Percentiles rank a stretch among this genome's conserved stretches.
Conservation (phyloP, 2,797 vertebrate genomes). For the Thalassophryne amazonica region DNA sequence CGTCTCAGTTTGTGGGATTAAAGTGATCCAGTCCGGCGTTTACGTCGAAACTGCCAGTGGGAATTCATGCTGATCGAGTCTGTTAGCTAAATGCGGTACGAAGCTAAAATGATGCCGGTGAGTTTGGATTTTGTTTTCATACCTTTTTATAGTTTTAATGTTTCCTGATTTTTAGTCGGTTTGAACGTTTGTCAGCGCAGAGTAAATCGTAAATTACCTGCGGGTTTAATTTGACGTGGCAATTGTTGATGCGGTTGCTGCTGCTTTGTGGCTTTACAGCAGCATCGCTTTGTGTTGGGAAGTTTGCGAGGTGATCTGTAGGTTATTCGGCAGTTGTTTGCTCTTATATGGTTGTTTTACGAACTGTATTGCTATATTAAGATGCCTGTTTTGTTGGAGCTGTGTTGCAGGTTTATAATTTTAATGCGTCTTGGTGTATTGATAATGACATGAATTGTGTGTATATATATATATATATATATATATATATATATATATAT, state of each 20-base stretch:
- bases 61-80: constrained; percentile 54
- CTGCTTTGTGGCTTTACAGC: neutral
- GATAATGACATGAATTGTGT: too few species aligned
- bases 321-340: constrained; percentile 21
- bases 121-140: constrained; percentile 57
- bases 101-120: constrained; percentile 97
- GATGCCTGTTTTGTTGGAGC: too few species aligned
- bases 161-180: too few species aligned
- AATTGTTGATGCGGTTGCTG: constrained; percentile 11
- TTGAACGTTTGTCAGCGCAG: neutral
- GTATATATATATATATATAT: too few species aligned
- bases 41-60: constrained; percentile 66
- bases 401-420: too few species aligned
- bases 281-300: neutral
- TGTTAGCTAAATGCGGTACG: constrained; percentile 86
- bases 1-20: constrained; percentile 56
- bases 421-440: too few species aligned
- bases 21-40: constrained; percentile 50
- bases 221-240: constrained; percentile 56
- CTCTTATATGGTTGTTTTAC: too few species aligned
- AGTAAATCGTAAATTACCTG: constrained; percentile 13
- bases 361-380: too few species aligned
- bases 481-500: too few species aligned
- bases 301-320: constrained; percentile 8
- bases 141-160: constrained; percentile 2